Base-by-base conservation (phyloP, 2,797 vertebrate species). In the Acrossocheilus wenchowensis region DNA sequence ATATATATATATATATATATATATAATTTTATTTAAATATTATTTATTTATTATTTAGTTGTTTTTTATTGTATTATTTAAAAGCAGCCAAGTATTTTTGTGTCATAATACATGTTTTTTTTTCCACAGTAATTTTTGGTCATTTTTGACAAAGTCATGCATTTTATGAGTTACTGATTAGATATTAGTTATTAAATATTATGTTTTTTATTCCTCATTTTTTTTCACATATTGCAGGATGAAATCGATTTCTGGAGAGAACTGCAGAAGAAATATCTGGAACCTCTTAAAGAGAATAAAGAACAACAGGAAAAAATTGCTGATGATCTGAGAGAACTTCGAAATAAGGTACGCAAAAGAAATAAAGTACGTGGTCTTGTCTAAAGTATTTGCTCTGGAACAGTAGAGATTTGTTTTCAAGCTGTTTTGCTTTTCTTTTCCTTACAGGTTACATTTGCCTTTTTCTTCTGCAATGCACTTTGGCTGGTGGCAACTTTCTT, bases 201-300 rank as follows among this genome's bases (percentile, higher is more conserved):
- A 34, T 34, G 12, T 66, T 66, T 34, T 17, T 34, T 30, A 66
- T 66, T 5, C 14, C 12, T 15, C 6, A 3, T 36, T 66, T 66
- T 66, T 66, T 10, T 34, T 34, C 14, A 34, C 30, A 66, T 34
- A 6, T 66, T 66, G 14, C 30, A 95, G 94, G 89, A 93, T 0
- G 95, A 95, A 86, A 23, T 21, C 0, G 0, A 84, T 0, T 95
- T 95, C 85, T 95, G 91, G 87, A 85, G 0, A 1, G 90, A 93
- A 0, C 87, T 95, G 43, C 90, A 88, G 81, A 81, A 81, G 10
- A 85, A 50, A 15, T 95, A 94, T 85, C 91, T 95, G 50, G 60
- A 94, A 75, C 95, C 95, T 82, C 88, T 95, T 36, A 73, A 75
- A 5, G 86, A 89, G 0, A 89, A 95, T 81, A 93, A 93, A 89